Base-by-base conservation (phyloP, 2,888 invertebrate genomes). In the Unio delphinus region DNA sequence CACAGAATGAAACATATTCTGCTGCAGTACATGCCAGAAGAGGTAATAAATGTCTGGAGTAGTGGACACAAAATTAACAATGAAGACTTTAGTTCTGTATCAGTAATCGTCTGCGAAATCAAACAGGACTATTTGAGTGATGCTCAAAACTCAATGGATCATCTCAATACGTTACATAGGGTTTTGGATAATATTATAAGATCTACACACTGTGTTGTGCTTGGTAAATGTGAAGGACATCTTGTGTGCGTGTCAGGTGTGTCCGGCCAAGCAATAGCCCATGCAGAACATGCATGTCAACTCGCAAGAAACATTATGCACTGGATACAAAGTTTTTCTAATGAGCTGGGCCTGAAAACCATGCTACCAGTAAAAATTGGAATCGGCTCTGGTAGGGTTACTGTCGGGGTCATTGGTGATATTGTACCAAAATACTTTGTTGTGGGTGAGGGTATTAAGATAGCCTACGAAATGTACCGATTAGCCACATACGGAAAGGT, bases 1-100 rank as follows among this genome's bases (percentile, higher is more conserved):
- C 64, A 70, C 15, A 80, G 79, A 45, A 77, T 87, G 70, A 80
- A 89, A 61, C 66, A 68, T 7, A 73, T 85, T 59, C 81, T 89
- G 28, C 72, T 79, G 57, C 76, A 79, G 64, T 79, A 86, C n/a
- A 73, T 89, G 45, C 87, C 34, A 73, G 74, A 45, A 45, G 45
- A 45, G 2, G 45, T 3, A 1, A 45, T 45, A 3, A 45, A 15
- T 71, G 76, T 7, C 76, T 88, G 55, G 83, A 84, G 1, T 67
- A 75, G 11, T 73, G 74, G 23, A 72, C 88, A 18, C 62, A 80
- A 0, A 73, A 73, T 34, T 79, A 80, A 8, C 61, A 45, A 45
- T 45, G 45, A 45, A 45, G 15, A 45, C 45, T 15, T 45, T 45
- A 45, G 45, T 45, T 45, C 45, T 45, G 45, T 15, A 45, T 45